Conservation (phyloP, 2,113 vertebrate species). For the Pholis gunnellus region DNA sequence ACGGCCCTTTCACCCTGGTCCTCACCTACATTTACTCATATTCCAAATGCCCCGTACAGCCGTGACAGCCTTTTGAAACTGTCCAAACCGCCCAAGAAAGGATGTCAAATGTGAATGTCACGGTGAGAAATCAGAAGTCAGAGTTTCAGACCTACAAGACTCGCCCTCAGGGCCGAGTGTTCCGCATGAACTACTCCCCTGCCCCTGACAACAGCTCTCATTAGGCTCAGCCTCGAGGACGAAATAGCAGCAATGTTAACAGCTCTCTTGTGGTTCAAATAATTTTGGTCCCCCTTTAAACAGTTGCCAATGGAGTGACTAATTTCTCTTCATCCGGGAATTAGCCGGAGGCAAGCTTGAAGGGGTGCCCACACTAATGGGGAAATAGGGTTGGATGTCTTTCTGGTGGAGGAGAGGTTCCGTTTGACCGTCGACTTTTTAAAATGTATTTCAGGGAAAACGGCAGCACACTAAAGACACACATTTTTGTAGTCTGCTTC, state of each 20-base stretch:
- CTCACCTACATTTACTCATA: not conserved
- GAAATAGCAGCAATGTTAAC: slow-evolving; percentile 1
- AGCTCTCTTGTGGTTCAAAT: not conserved
- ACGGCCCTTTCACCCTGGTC: not conserved
- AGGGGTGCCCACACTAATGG: not conserved
- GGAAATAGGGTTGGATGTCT: slow-evolving; percentile 3
- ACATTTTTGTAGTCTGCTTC: not conserved
- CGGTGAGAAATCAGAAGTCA: slow-evolving; percentile 12
- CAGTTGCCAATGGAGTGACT: not conserved
- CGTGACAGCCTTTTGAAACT: not conserved
- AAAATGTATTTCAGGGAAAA: not conserved
- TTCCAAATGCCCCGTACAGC: not conserved
- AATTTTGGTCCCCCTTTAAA: not conserved
- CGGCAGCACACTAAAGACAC: not conserved
- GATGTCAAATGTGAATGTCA: slow-evolving; percentile 37
- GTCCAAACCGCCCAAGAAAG: not conserved
- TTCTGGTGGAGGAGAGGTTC: not conserved
- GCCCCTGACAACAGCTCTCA: not conserved
- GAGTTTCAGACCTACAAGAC: not conserved
- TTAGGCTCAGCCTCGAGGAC: not conserved
- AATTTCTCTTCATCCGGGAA: slow-evolving; percentile 8
- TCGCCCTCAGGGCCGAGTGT: not conserved
- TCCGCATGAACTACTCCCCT: not conserved
- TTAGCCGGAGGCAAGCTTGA: slow-evolving; percentile 11
- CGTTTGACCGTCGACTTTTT: not conserved